Conservation (phyloP, 2,888 invertebrate genomes). For the Megamerina dolium region DNA sequence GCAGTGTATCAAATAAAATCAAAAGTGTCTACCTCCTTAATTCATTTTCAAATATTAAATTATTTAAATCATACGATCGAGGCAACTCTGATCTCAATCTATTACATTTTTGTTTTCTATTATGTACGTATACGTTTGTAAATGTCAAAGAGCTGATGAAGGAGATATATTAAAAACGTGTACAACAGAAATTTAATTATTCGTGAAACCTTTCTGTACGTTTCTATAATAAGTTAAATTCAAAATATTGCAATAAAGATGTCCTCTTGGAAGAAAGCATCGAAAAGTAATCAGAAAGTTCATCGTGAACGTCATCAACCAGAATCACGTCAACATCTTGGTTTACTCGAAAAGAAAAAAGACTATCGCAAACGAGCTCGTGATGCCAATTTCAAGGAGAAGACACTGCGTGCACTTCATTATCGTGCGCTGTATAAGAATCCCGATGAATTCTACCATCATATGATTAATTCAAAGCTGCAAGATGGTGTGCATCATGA, state of each 20-base stretch:
- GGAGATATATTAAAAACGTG: too few species aligned
- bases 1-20: too few species aligned
- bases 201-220: too few species aligned
- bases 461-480: constrained; percentile 87
- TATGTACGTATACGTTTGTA: too few species aligned
- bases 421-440: constrained; percentile 86
- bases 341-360: constrained; percentile 81
- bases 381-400: constrained; percentile 76
- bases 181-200: too few species aligned
- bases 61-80: too few species aligned
- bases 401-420: constrained; percentile 71
- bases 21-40: too few species aligned
- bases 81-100: too few species aligned
- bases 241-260: constrained; percentile 55
- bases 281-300: constrained; percentile 76
- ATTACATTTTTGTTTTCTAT: too few species aligned
- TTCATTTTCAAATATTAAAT: too few species aligned
- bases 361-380: constrained; percentile 75
- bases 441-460: constrained; percentile 97
- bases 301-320: constrained; percentile 84
- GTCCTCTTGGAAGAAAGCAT: constrained; percentile 88
- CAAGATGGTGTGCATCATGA: constrained; percentile 62
- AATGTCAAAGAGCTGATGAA: too few species aligned
- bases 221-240: not conserved
- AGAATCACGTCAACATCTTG: constrained; percentile 67